Evolutionary conservation across 2,888 invertebrate genomes (phyloP).

Genomic region (Tetheella fluctuosa): DNA sequence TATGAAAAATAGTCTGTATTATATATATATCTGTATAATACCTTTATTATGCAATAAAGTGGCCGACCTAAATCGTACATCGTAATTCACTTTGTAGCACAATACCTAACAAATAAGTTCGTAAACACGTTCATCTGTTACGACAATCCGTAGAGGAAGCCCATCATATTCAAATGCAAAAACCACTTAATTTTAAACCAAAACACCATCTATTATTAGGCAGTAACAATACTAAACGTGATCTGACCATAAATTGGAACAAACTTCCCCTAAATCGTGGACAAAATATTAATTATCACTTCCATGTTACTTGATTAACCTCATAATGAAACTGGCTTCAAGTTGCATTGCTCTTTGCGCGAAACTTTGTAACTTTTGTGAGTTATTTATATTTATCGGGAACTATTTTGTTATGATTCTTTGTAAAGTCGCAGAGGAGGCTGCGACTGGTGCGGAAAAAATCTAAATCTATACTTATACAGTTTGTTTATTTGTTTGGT

Average conservation of each 20-base stretch:
- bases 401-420: neutral
- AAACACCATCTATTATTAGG: conserved; percentile 15
- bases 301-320: conserved; percentile 12
- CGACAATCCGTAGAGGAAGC: neutral
- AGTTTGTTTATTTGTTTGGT: too few relatives aligned
- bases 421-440: too few relatives aligned
- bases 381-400: neutral
- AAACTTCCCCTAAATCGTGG: conserved; percentile 19
- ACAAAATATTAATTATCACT: conserved; percentile 31
- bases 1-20: too few relatives aligned
- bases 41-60: too few relatives aligned
- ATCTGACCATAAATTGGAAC: conserved; percentile 23
- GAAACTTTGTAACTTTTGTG: too few relatives aligned
- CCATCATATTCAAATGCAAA: neutral
- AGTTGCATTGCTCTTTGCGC: conserved; percentile 22
- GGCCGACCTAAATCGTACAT: too few relatives aligned
- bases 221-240: conserved; percentile 36
- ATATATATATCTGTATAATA: too few relatives aligned
- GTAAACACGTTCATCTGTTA: neutral
- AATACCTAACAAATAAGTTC: too few relatives aligned
- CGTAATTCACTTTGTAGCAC: too few relatives aligned
- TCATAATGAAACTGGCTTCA: conserved; percentile 25
- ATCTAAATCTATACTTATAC: too few relatives aligned
- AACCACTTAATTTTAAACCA: conserved; percentile 9
- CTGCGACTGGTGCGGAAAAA: too few relatives aligned